A percentile compares a stretch with the other conserved stretches of the same genome.
Conservation (phyloP, 2,888 invertebrate species). For the Chloroclysta siterata region DNA sequence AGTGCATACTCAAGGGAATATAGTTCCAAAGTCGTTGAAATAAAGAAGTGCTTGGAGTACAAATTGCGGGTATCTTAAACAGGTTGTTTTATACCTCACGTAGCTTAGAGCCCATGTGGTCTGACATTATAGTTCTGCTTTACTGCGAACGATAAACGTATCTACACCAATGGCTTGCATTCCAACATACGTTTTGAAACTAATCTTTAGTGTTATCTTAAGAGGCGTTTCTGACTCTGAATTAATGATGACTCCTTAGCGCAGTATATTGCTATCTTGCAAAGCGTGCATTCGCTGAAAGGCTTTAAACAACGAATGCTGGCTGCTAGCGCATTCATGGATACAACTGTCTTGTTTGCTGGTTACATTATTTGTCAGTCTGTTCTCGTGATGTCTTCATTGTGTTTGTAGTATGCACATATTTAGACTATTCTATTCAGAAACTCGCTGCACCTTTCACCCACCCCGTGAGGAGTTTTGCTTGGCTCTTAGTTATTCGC, state of each 20-base stretch:
- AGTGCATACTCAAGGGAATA: constrained; percentile 48
- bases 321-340: constrained; percentile 27
- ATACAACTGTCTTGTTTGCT: constrained; percentile 29
- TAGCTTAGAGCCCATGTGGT: constrained; percentile 67
- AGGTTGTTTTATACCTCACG: constrained; percentile 64
- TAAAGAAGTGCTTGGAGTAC: constrained; percentile 48
- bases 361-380: constrained; percentile 35
- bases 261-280: constrained; percentile 42
- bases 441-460: constrained; percentile 11
- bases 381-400: constrained; percentile 27
- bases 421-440: constrained; percentile 22
- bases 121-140: constrained; percentile 69
- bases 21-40: constrained; percentile 51
- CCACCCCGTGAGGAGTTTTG: constrained; percentile 1
- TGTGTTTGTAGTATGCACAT: constrained; percentile 28
- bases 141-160: constrained; percentile 72
- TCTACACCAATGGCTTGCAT: constrained; percentile 53
- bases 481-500: constrained; percentile 5
- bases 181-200: constrained; percentile 47
- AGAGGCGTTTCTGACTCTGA: constrained; percentile 47
- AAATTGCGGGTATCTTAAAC: constrained; percentile 54
- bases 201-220: constrained; percentile 49
- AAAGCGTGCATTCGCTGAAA: constrained; percentile 43
- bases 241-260: constrained; percentile 47
- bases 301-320: constrained; percentile 25